Evolutionary conservation across 2,113 vertebrate genomes (phyloP), one percentile per base, ranked within the genome.

Genomic region (Conger conger): DNA sequence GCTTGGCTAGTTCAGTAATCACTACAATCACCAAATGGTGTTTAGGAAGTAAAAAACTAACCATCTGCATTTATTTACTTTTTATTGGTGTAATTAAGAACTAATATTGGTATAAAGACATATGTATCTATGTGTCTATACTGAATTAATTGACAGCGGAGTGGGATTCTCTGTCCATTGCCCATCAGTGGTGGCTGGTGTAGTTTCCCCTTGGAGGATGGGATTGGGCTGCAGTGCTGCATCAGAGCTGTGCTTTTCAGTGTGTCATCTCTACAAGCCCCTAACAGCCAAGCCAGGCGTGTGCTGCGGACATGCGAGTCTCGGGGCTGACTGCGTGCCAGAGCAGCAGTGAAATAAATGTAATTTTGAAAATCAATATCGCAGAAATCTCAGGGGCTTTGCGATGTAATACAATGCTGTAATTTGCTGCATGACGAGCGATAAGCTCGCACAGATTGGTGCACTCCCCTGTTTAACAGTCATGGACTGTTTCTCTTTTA

Each of bases 351-450:
- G 57, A 90, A 86, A 35, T 84, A 90, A 92, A 81, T 88, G 88
- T 86, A 84, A 90, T 87, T 90, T 79, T 89, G 83, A 87, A 90
- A 94, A 93, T 93, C 90, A 88, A 93, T 93, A 88, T 54, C 36
- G 53, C 54, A 73, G 57, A 82, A 87, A 87, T 93, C 92, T 89
- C 76, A 81, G 27, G 89, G 86, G 86, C 85, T 83, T 86, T 68
- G 79, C 86, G 81, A 84, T 87, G 88, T 89, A 89, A 93, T 91
- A 86, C 87, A 83, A 89, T 79, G 80, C 87, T 89, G 89, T 90
- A 89, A 89, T 90, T 88, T 83, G 84, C 85, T 33, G 81, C 88
- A 87, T 80, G 80, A 80, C 82, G 81, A 87, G 60, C 85, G 91
- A 92, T 92, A 83, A 78, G 30, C 42, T 16, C 30, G 18, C 40